Percentiles rank a stretch among this genome's conserved stretches.
Conservation (phyloP, 2,113 vertebrate genomes). For the Egretta garzetta region DNA sequence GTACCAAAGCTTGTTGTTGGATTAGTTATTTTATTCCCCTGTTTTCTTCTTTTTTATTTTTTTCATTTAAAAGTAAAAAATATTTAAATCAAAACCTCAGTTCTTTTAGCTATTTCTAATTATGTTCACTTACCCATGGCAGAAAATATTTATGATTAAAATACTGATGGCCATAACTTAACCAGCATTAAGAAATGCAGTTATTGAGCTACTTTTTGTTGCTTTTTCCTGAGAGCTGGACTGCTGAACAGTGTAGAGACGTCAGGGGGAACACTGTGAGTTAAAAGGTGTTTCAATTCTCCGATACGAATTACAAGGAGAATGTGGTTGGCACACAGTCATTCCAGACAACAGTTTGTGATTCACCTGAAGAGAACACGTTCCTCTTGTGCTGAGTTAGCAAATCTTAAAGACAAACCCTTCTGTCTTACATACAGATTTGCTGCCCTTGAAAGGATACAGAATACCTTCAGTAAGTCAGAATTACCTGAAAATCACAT, state of each 20-base stretch:
- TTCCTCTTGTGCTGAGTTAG: not conserved
- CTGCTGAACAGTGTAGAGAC: not conserved
- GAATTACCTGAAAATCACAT: not conserved
- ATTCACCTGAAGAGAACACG: not conserved
- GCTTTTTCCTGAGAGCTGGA: not conserved
- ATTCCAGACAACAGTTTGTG: not conserved
- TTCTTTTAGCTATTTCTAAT: not conserved
- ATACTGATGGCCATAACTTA: not conserved
- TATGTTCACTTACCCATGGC: not conserved
- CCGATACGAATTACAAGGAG: not conserved
- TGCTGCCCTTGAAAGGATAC: not conserved
- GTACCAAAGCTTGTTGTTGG: not conserved
- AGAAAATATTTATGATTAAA: not conserved
- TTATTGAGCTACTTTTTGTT: not conserved
- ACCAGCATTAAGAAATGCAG: not conserved
- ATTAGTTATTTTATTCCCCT: not conserved
- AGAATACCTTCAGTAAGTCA: not conserved
- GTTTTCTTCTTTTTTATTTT: accelerated
- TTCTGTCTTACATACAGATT: not conserved
- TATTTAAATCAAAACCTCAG: not conserved
- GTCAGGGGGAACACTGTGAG: not conserved
- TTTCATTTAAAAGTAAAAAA: not conserved
- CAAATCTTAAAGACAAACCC: not conserved
- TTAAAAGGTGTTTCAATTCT: not conserved
- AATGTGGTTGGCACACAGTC: accelerated